Conservation (phyloP, 2,797 vertebrate species). For the Poecilia picta region DNA sequence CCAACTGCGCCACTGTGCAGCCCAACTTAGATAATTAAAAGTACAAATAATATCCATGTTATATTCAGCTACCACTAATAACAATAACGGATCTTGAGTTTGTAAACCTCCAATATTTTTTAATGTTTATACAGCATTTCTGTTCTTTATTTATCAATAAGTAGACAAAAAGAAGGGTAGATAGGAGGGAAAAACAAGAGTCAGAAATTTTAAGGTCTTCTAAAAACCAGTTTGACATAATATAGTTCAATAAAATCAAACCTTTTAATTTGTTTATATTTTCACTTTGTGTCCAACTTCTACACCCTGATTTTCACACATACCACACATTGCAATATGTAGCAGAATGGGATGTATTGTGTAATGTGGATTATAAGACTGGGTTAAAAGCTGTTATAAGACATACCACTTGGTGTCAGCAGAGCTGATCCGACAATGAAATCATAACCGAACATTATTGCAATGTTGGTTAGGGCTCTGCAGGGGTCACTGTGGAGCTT, state of each 20-base stretch:
- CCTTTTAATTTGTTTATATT: neutral
- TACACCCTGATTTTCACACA: neutral
- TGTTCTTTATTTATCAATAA: no score
- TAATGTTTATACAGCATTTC: no score
- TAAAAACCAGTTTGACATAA: no score
- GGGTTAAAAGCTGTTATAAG: neutral
- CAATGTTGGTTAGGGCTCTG: constrained; percentile 7
- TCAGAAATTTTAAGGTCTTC: no score
- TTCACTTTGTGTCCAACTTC: neutral
- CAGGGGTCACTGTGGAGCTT: constrained; percentile 59
- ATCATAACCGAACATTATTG: neutral
- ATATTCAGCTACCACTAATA: neutral
- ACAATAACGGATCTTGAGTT: neutral
- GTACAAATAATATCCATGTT: neutral
- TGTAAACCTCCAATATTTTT: neutral
- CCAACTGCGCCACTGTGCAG: no score
- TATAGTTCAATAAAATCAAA: no score
- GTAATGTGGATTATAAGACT: neutral
- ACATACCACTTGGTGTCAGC: constrained; percentile 31
- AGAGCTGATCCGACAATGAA: constrained; percentile 4
- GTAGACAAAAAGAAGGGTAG: no score
- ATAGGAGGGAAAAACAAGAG: no score
- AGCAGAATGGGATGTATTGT: neutral
- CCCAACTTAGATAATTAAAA: neutral
- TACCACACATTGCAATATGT: neutral